Conservation (phyloP, 2,113 vertebrate species). For the Burhinus bistriatus region DNA sequence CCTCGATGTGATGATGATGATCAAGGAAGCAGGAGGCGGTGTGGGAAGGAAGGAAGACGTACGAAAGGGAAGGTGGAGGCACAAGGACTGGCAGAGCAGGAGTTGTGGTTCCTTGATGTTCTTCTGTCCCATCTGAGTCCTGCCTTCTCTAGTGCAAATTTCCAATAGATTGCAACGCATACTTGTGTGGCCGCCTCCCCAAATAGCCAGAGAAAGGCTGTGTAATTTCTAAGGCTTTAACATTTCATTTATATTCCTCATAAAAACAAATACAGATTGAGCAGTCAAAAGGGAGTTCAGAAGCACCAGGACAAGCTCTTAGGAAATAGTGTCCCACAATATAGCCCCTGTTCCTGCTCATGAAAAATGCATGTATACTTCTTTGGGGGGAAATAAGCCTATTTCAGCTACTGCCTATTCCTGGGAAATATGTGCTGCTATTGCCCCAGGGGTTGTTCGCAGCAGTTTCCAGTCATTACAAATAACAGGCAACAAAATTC, state of each 20-base stretch:
- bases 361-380: not conserved
- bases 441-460: not conserved
- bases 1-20: not conserved
- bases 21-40: not conserved
- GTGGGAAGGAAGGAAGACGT: not conserved
- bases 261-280: not conserved
- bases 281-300: not conserved
- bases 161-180: not conserved
- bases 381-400: not conserved
- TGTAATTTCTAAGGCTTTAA: not conserved
- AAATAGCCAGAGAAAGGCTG: not conserved
- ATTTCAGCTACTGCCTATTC: not conserved
- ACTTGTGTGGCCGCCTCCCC: not conserved
- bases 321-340: not conserved
- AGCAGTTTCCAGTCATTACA: not conserved
- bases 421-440: not conserved
- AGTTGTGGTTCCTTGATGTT: not conserved
- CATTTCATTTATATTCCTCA: not conserved
- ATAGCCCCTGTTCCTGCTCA: not conserved
- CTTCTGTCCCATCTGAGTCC: not conserved
- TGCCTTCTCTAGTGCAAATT: not conserved
- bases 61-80: not conserved
- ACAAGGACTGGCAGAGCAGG: not conserved
- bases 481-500: not conserved
- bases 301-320: not conserved